Conservation (phyloP, 2,797 vertebrate species). For the Semaprochilodus insignis region DNA sequence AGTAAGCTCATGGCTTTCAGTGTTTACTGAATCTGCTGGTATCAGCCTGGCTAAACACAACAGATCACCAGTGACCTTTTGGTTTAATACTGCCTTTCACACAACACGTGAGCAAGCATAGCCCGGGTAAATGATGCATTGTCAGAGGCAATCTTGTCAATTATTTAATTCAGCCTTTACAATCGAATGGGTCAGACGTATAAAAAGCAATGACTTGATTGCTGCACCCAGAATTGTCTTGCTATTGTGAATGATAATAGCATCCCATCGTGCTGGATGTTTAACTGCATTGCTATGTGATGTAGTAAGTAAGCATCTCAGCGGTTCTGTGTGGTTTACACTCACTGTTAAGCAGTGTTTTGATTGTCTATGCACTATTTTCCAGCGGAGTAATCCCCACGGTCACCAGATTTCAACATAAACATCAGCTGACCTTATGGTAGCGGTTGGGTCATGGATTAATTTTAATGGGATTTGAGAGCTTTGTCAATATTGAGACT, state of each 20-base stretch:
- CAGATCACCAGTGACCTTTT: slow-evolving; percentile 50
- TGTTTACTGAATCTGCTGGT: slow-evolving; percentile 22
- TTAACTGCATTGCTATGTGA: background rate
- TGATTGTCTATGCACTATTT: background rate
- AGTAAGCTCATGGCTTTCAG: slow-evolving; percentile 11
- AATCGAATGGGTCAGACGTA: slow-evolving; percentile 27
- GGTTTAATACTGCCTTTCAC: slow-evolving; percentile 36
- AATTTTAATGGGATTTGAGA: slow-evolving; percentile 2
- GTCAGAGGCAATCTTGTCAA: slow-evolving; percentile 47
- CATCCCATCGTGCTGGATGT: background rate
- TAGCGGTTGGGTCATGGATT: background rate
- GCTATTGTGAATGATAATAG: background rate
- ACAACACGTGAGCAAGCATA: slow-evolving; percentile 14
- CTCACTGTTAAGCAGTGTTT: background rate
- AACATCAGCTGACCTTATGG: background rate
- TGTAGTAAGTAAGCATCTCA: background rate
- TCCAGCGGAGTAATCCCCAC: background rate
- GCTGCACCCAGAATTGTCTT: background rate
- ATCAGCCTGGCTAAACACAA: slow-evolving; percentile 15
- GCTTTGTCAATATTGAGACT: background rate
- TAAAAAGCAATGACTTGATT: slow-evolving; percentile 25
- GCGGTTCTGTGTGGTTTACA: background rate
- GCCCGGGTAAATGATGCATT: slow-evolving; percentile 21
- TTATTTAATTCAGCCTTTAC: slow-evolving; percentile 50
- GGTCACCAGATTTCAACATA: background rate